A percentile compares a stretch with the other conserved stretches of the same genome.
Evolutionary conservation across 2,113 vertebrate genomes (phyloP).

Genomic region (Picathartes gymnocephalus): DNA sequence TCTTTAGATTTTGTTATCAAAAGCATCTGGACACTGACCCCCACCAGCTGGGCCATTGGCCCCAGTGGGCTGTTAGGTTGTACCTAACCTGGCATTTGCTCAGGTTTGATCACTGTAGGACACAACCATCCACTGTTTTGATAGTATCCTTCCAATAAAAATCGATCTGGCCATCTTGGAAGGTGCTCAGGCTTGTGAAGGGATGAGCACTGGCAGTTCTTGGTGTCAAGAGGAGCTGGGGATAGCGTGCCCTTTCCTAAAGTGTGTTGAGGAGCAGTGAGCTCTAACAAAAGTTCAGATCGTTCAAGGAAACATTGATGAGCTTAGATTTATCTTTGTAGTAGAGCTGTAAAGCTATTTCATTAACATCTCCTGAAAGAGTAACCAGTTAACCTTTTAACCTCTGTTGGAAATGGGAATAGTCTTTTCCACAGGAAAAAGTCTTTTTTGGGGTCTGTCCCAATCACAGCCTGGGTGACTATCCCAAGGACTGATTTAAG

Average conservation of each 20-base stretch:
- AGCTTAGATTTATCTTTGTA: neutral
- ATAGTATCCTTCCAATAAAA: neutral
- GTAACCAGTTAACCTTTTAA: neutral
- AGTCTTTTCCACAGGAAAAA: neutral
- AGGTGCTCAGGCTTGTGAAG: neutral
- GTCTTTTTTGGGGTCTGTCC: neutral
- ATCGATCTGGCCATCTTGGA: neutral
- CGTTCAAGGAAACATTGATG: neutral
- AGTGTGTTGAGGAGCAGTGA: neutral
- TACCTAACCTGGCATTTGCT: neutral
- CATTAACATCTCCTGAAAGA: neutral
- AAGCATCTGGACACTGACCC: neutral
- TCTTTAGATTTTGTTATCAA: neutral
- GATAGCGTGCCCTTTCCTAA: neutral
- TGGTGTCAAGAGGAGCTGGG: neutral
- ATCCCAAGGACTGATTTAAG: neutral
- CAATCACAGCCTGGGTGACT: neutral
- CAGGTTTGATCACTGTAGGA: neutral
- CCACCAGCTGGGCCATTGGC: neutral
- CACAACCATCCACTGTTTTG: neutral
- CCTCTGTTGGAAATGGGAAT: neutral
- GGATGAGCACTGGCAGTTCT: neutral
- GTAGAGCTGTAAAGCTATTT: neutral
- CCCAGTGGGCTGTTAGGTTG: neutral
- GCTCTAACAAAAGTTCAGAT: neutral